A percentile compares a stretch with the other conserved stretches of the same genome.
phyloP scores from a whole-genome alignment of 2,888 invertebrate species.

The Eucera pruinosa region DNA sequence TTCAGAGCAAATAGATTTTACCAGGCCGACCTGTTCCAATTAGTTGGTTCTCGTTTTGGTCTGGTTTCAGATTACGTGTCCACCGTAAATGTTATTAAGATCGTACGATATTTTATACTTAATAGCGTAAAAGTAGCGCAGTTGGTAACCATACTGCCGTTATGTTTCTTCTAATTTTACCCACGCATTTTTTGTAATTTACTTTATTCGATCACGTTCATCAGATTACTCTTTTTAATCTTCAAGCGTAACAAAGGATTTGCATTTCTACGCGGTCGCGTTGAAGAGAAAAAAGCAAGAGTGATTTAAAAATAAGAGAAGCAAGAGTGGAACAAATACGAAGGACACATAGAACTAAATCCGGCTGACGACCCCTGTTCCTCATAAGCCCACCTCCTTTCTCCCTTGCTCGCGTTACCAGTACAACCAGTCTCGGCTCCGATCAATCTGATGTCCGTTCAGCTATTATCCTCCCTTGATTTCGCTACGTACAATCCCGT shows the following conservation, averaged over 20 bases:
- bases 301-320: background rate
- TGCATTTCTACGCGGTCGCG: constrained; percentile 24
- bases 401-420: constrained; percentile 68
- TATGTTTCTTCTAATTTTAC: background rate
- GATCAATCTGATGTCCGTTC: constrained; percentile 77
- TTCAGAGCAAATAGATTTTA: constrained; percentile 21
- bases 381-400: constrained; percentile 72
- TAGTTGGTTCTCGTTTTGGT: constrained; percentile 18
- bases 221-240: constrained; percentile 14
- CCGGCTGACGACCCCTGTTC: constrained; percentile 76
- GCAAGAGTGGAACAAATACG: constrained; percentile 58
- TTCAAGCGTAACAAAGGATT: constrained; percentile 33
- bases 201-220: constrained; percentile 18
- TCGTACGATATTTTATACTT: constrained; percentile 10
- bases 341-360: constrained; percentile 70
- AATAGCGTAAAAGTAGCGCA: constrained; percentile 6
- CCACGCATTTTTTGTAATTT: constrained; percentile 9
- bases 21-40: constrained; percentile 21
- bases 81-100: constrained; percentile 38
- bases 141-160: background rate
- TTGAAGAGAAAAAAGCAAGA: constrained; percentile 16
- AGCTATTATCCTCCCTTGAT: constrained; percentile 67
- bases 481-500: constrained; percentile 54
- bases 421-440: constrained; percentile 75
- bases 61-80: constrained; percentile 12